These are phyloP conservation scores for Xanthia togata DNA, from an alignment of 2,888 invertebrate genomes.

Conservation along the genomic window DNA sequence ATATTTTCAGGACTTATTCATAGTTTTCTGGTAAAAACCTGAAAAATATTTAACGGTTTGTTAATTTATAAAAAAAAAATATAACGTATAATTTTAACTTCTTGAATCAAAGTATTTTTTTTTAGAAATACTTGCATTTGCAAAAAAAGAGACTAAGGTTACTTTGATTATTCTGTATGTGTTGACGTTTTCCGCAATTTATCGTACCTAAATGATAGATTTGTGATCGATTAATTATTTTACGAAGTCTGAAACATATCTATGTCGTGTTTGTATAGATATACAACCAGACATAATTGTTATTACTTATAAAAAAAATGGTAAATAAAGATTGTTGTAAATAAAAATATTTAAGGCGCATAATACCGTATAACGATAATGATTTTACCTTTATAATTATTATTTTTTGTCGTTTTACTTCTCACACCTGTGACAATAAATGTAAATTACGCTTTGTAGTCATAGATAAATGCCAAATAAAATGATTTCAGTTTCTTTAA, in stretches of 20 bases:
- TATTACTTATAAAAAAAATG: conserved; percentile 78
- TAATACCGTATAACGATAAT: conserved; percentile 67
- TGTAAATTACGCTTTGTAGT: conserved; percentile 89
- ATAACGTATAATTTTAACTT: background rate
- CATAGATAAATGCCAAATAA: conserved; percentile 85
- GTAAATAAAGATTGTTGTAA: conserved; percentile 78
- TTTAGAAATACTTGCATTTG: background rate
- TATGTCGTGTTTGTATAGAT: conserved; percentile 84
- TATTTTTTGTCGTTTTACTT: conserved; percentile 79
- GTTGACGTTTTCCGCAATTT: conserved; percentile 31
- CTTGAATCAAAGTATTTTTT: conserved; percentile 4
- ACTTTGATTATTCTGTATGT: conserved; percentile 20
- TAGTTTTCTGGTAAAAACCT: background rate
- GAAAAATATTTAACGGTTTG: background rate
- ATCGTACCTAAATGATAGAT: conserved; percentile 40
- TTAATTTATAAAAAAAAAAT: background rate
- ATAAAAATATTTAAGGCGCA: conserved; percentile 72
- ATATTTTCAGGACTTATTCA: conserved; percentile 5
- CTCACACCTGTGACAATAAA: conserved; percentile 90
- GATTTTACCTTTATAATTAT: conserved; percentile 65
- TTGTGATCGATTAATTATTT: conserved; percentile 64
- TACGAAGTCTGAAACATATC: conserved; percentile 87
- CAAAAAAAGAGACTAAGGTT: conserved; percentile 8
- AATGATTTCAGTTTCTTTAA: conserved; percentile 67
- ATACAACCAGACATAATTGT: conserved; percentile 73